A percentile compares a stretch with the other conserved stretches of the same genome.
Conservation (phyloP, 2,113 vertebrate species). For the Typhlomys cinereus region DNA sequence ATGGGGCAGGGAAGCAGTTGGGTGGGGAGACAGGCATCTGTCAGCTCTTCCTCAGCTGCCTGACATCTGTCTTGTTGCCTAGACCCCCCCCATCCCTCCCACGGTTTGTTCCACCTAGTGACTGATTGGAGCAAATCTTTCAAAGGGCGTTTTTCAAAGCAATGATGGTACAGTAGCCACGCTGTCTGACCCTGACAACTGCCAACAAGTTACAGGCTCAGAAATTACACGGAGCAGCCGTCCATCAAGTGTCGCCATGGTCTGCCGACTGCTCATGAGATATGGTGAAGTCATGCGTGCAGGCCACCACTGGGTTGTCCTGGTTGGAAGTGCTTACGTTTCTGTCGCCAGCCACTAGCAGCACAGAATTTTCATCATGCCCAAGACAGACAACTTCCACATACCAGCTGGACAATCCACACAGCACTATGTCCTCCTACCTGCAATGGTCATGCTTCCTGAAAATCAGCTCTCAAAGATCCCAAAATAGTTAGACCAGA, state of each 20-base stretch:
- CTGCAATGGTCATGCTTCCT: background rate
- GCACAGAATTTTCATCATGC: background rate
- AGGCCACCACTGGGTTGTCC: background rate
- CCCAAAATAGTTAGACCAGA: background rate
- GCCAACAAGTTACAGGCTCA: conserved; percentile 66
- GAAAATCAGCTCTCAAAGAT: background rate
- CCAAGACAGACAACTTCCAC: background rate
- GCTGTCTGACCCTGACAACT: conserved; percentile 57
- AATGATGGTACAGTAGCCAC: conserved; percentile 42
- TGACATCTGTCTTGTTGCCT: conserved; percentile 1
- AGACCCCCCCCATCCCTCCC: conserved; percentile 13
- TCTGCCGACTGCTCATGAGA: conserved; percentile 19
- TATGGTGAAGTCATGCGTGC: conserved; percentile 1
- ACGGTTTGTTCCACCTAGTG: conserved; percentile 48
- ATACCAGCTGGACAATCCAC: background rate
- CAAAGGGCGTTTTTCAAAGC: conserved; percentile 67
- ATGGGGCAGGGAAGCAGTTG: background rate
- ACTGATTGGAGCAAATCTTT: conserved; percentile 60
- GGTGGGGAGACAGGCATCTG: background rate
- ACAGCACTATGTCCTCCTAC: background rate
- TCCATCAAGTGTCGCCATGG: conserved; percentile 62
- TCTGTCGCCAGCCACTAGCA: background rate
- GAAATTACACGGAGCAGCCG: conserved; percentile 54
- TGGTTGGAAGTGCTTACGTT: background rate
- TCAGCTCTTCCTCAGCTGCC: background rate